phyloP scores from a whole-genome alignment of 2,113 vertebrate genomes.

The Recurvirostra avosetta region DNA sequence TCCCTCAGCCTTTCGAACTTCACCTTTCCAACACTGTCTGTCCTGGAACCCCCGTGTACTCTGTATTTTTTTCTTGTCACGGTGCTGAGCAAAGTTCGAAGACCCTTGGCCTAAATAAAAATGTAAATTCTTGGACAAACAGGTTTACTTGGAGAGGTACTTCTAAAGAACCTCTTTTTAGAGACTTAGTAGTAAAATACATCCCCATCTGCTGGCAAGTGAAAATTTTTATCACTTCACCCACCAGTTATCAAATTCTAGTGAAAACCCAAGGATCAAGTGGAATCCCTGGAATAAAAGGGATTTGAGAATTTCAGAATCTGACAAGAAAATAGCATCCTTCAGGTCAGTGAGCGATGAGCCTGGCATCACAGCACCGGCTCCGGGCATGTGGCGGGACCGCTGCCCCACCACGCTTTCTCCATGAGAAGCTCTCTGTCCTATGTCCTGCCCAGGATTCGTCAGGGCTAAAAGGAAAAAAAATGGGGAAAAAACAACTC shows the following conservation, averaged over 20 bases:
- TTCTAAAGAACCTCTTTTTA: neutral
- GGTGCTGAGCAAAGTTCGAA: neutral
- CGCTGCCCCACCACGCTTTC: neutral
- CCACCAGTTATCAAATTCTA: neutral
- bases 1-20: neutral
- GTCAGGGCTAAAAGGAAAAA: neutral
- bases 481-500: fast-evolving
- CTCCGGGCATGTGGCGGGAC: neutral
- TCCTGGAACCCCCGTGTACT: neutral
- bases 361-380: neutral
- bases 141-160: neutral
- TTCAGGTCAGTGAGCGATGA: neutral
- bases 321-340: neutral
- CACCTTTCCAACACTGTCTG: neutral
- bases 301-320: neutral
- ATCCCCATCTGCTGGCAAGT: neutral
- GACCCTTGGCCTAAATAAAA: neutral
- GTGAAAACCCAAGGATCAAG: neutral
- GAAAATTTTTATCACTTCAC: neutral
- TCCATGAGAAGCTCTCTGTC: neutral
- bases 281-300: neutral
- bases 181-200: neutral
- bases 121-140: neutral
- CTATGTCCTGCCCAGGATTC: neutral
- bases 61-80: neutral